phyloP scores from a whole-genome alignment of 2,888 invertebrate genomes.

The Macaria liturata region DNA sequence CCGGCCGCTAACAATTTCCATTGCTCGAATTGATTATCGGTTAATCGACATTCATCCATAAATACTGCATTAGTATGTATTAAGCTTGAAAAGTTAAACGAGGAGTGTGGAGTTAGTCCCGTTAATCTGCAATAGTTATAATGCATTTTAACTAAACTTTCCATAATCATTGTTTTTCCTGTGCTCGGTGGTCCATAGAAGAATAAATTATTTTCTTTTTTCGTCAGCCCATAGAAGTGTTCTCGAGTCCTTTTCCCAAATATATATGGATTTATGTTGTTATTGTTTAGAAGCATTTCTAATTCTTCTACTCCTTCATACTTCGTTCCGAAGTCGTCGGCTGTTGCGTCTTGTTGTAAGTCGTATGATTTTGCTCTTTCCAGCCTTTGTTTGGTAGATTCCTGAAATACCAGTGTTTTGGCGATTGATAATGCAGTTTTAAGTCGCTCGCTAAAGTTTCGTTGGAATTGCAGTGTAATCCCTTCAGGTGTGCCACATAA shows the following conservation, averaged over 20 bases:
- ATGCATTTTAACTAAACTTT: not conserved
- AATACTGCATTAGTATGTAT: conserved; percentile 41
- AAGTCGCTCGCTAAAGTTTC: no score
- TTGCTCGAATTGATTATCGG: conserved; percentile 48
- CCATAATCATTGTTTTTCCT: conserved; percentile 1
- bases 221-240: no score
- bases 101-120: not conserved
- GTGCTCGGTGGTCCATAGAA: conserved; percentile 11
- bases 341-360: not conserved
- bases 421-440: no score
- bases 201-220: not conserved
- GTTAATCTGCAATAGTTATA: not conserved
- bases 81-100: conserved; percentile 9
- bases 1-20: conserved; percentile 43
- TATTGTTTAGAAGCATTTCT: not conserved
- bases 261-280: not conserved
- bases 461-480: no score
- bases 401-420: no score
- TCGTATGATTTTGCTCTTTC: not conserved
- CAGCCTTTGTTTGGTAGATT: not conserved
- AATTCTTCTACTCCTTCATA: not conserved
- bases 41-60: conserved; percentile 47
- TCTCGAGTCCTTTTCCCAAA: not conserved
- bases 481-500: no score
- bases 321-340: not conserved